Percentiles rank a stretch among this genome's conserved stretches.
Conservation (phyloP, 2,113 vertebrate species). For the Rhynchopsitta pachyrhyncha region DNA sequence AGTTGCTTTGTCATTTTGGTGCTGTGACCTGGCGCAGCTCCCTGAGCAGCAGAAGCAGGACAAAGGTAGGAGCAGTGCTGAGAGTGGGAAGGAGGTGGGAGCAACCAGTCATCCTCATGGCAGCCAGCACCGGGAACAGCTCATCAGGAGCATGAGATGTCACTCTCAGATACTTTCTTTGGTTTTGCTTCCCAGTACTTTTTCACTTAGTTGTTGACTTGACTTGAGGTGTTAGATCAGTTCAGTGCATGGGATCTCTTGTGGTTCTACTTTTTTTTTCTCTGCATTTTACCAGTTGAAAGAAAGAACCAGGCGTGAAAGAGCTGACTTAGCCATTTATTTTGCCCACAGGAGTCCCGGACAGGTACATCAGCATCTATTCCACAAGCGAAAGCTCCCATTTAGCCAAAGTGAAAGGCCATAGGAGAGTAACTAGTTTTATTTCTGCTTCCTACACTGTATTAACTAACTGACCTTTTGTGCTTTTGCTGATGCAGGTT, state of each 20-base stretch:
- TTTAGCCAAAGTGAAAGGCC: neutral
- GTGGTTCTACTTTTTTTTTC: neutral
- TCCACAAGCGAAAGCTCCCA: neutral
- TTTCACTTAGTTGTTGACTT: neutral
- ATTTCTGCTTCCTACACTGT: neutral
- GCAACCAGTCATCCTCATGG: neutral
- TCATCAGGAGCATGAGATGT: neutral
- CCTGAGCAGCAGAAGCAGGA: neutral
- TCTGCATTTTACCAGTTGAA: neutral
- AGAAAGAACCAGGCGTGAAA: neutral
- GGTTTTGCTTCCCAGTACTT: neutral
- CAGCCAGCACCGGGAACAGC: neutral
- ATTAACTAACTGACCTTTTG: neutral
- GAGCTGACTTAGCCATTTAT: neutral
- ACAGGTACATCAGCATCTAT: neutral
- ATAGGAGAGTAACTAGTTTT: neutral
- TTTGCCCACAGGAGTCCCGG: neutral
- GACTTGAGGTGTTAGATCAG: neutral
- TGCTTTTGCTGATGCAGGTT: slow-evolving; percentile 69
- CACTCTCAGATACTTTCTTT: neutral
- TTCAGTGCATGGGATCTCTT: neutral
- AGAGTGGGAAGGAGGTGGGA: neutral
- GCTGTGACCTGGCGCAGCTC: neutral
- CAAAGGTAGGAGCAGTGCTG: neutral
- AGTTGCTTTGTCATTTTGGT: slow-evolving; percentile 1